Base-by-base conservation (phyloP, 1,140 invertebrate genomes). In the Heliothis subflexa region DNA sequence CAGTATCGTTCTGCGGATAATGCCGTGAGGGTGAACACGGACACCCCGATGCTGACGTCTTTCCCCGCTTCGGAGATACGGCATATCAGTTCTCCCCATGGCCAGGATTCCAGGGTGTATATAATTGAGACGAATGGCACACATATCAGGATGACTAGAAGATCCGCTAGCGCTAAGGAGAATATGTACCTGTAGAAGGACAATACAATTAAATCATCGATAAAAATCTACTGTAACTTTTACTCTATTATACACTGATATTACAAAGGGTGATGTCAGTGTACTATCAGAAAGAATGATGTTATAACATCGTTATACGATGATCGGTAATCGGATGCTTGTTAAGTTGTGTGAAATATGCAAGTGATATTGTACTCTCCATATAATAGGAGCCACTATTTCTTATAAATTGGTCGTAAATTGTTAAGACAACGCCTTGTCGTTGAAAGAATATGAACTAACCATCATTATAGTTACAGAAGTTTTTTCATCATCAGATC, bases 1-100 rank as follows among this genome's bases (percentile, higher is more conserved):
- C 97, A 97, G 90, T 98, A 99, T 62, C 98, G 96, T 90, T 99
- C 98, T 5, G 97, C 97, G 57, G 98, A 98, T 0, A 99, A 95
- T 0, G 98, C 98, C 0, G 98, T 98, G 57, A 99, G 94, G 0
- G 98, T 99, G 91, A 99, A 99, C 0, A 99, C 98, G 0, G 98
- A 99, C 0, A 99, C 98, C 0, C 98, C 98, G 49, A 99, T 97
- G 12, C 97, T 98, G 66, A 99, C 96, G 85, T 99, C 98, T 91
- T 98, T 98, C 47, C 97, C 96, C 80, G 96, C 98, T 93, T 99
- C 98, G 13, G 97, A 98, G 52, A 98, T 93, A 91, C 98, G 97
- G 92, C 98, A 99, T 45, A 98, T 96, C 10, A 91, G 88, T 45
- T 89, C 91, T 3, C 98, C 98, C 95, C 97, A 99, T 1, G 98